These are phyloP conservation scores for Penaeus japonicus DNA, from an alignment of 1,140 invertebrate species.

Conservation along the genomic window DNA sequence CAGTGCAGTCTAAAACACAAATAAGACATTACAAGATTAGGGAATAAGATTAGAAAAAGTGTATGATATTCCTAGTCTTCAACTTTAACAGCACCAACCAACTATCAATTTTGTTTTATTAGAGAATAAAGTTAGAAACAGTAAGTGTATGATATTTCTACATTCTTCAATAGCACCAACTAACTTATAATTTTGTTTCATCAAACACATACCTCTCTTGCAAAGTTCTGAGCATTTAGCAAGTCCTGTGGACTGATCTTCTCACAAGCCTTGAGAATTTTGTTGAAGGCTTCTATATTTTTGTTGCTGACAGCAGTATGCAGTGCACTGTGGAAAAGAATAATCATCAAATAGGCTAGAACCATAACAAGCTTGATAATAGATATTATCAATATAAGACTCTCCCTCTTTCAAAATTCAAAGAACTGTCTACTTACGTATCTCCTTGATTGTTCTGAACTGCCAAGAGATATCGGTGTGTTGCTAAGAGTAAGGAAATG, in stretches of 20 bases:
- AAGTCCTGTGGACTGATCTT: constrained; percentile 50
- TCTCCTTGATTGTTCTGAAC: constrained; percentile 59
- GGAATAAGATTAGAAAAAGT: neutral
- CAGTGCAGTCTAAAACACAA: constrained; percentile 40
- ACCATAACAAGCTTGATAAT: too few species aligned
- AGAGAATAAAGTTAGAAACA: neutral
- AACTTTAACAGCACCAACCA: neutral
- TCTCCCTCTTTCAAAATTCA: neutral
- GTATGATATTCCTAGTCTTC: neutral
- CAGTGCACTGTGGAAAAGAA: constrained; percentile 46
- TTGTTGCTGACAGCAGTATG: constrained; percentile 58
- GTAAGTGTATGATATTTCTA: neutral
- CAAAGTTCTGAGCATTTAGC: constrained; percentile 56
- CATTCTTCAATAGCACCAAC: neutral
- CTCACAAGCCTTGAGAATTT: constrained; percentile 55
- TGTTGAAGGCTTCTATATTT: constrained; percentile 55
- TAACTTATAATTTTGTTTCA: too few species aligned
- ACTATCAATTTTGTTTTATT: neutral
- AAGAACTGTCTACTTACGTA: constrained; percentile 49
- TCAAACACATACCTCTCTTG: constrained; percentile 40
- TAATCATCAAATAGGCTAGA: neutral
- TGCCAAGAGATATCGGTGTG: constrained; percentile 56
- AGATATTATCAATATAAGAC: neutral
- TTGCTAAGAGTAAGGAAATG: constrained; percentile 52
- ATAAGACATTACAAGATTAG: neutral